Percentiles rank a stretch among this genome's conserved stretches.
phyloP scores from a whole-genome alignment of 2,888 invertebrate species.

The Luperina testacea region DNA sequence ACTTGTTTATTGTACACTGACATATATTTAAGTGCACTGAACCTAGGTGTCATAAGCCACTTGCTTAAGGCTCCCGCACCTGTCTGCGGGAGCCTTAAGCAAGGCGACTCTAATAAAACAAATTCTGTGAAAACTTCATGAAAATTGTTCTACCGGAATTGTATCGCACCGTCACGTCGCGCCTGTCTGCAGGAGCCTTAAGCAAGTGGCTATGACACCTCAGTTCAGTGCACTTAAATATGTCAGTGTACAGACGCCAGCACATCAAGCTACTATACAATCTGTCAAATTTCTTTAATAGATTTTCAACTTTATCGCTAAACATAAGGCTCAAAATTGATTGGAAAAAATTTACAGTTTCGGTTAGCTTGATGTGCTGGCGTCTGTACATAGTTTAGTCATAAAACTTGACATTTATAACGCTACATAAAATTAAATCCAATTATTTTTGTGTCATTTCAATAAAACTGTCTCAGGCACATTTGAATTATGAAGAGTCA shows the following conservation, averaged over 20 bases:
- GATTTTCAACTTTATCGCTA: too few species aligned
- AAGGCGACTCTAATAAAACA: not conserved
- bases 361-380: too few species aligned
- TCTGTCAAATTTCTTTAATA: too few species aligned
- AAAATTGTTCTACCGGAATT: not conserved
- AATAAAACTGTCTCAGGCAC: not conserved
- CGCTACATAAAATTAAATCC: not conserved
- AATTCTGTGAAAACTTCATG: not conserved
- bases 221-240: not conserved
- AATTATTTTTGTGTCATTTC: not conserved
- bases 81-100: too few species aligned
- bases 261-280: too few species aligned
- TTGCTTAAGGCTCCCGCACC: not conserved
- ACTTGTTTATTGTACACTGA: slow-evolving; percentile 10
- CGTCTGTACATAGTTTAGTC: not conserved
- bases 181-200: not conserved
- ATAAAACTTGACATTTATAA: not conserved
- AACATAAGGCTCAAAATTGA: too few species aligned
- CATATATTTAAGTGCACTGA: slow-evolving; percentile 16
- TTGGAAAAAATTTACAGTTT: too few species aligned
- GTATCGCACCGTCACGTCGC: too few species aligned
- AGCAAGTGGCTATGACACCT: not conserved
- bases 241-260: too few species aligned
- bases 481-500: not conserved
- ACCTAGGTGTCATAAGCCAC: not conserved